These are phyloP conservation scores for Discoglossus pictus DNA, from an alignment of 2,797 vertebrate species.

Conservation along the genomic window DNA sequence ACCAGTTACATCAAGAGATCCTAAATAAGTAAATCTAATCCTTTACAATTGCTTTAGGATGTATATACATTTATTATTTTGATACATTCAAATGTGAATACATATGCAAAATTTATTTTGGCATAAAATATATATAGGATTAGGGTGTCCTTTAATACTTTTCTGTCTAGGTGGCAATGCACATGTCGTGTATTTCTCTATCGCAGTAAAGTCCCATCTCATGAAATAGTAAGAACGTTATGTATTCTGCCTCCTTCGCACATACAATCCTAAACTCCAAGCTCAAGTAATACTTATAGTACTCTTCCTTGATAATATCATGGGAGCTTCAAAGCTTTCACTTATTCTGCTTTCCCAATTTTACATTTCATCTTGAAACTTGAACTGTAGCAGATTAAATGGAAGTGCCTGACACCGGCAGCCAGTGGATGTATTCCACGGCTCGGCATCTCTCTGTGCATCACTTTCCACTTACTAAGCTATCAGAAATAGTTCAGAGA, in stretches of 20 bases:
- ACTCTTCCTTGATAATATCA: constrained; percentile 36
- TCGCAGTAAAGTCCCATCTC: no score
- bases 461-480: constrained; percentile 35
- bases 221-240: no score
- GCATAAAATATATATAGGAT: no score
- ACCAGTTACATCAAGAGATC: no score
- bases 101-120: no score
- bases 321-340: constrained; percentile 12
- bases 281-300: constrained; percentile 24
- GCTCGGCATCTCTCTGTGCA: constrained; percentile 28
- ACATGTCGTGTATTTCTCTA: no score
- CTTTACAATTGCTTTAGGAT: no score
- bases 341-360: constrained; percentile 20
- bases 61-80: no score
- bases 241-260: neutral
- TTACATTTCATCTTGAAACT: constrained; percentile 32
- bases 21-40: no score
- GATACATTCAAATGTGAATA: no score
- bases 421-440: constrained; percentile 4
- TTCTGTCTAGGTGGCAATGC: no score
- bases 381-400: constrained; percentile 22
- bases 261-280: constrained; percentile 18
- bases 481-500: constrained; percentile 34
- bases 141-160: no score
- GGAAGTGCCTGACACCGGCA: constrained; percentile 24